Evolutionary conservation across 2,113 vertebrate species (phyloP).

Genomic region (Struthidea cinerea): DNA sequence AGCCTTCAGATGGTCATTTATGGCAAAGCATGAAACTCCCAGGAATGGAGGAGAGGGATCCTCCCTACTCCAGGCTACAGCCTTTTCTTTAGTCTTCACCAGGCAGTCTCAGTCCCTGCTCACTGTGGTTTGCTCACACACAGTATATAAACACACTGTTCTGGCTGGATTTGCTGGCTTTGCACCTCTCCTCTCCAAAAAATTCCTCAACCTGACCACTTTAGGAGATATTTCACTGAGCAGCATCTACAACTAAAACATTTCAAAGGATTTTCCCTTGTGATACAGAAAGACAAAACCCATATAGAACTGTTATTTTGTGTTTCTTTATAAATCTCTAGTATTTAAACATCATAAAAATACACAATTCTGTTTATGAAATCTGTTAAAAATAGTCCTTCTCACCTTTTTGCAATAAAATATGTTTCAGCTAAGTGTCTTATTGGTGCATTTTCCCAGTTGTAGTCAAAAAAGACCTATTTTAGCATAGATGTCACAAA

Average conservation of each 20-base stretch:
- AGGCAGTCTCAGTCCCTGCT: background rate
- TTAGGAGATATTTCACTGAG: background rate
- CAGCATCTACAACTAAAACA: background rate
- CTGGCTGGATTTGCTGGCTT: background rate
- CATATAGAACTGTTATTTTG: background rate
- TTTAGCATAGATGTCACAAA: background rate
- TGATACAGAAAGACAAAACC: background rate
- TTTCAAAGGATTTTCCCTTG: background rate
- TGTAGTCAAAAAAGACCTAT: background rate
- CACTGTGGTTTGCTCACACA: background rate
- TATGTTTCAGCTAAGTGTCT: background rate
- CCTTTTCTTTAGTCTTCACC: background rate
- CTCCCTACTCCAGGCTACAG: background rate
- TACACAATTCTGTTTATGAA: background rate
- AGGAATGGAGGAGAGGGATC: background rate
- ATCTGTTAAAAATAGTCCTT: background rate
- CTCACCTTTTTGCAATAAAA: background rate
- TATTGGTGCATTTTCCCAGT: background rate
- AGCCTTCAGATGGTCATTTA: background rate
- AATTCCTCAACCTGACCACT: background rate
- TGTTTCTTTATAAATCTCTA: background rate
- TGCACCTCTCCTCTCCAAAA: background rate
- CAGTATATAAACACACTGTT: background rate
- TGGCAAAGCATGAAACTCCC: background rate
- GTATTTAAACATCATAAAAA: background rate